Evolutionary conservation across 2,113 vertebrate species (phyloP).

Genomic region (Crotophaga sulcirostris): DNA sequence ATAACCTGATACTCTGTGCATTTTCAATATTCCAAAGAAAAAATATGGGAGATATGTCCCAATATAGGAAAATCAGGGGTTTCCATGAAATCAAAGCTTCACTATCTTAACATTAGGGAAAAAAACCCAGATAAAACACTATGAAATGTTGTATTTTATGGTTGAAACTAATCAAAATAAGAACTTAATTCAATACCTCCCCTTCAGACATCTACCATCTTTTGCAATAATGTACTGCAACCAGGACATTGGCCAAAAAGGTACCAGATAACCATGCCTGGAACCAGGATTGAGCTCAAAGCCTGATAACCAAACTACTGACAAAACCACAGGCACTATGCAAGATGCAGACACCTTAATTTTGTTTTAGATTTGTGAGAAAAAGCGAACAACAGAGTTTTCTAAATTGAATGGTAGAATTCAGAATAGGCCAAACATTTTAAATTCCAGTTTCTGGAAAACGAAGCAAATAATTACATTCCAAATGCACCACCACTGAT

Average conservation of each 20-base stretch:
- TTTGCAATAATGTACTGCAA: not conserved
- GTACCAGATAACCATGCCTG: not conserved
- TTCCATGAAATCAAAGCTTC: not conserved
- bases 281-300: not conserved
- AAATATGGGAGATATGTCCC: not conserved
- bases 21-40: not conserved
- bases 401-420: not conserved
- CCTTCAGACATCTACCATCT: not conserved
- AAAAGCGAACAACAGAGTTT: not conserved
- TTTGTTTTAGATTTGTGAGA: not conserved
- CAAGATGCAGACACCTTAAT: not conserved
- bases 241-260: not conserved
- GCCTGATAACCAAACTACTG: not conserved
- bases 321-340: not conserved
- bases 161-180: not conserved
- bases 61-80: not conserved
- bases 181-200: not conserved
- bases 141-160: not conserved
- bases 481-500: not conserved
- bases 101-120: not conserved
- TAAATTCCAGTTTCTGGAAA: not conserved
- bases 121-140: not conserved
- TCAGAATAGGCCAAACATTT: not conserved
- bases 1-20: not conserved
- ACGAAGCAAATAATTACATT: not conserved